phyloP scores from a whole-genome alignment of 2,113 vertebrate species.

The Nanorana parkeri region DNA sequence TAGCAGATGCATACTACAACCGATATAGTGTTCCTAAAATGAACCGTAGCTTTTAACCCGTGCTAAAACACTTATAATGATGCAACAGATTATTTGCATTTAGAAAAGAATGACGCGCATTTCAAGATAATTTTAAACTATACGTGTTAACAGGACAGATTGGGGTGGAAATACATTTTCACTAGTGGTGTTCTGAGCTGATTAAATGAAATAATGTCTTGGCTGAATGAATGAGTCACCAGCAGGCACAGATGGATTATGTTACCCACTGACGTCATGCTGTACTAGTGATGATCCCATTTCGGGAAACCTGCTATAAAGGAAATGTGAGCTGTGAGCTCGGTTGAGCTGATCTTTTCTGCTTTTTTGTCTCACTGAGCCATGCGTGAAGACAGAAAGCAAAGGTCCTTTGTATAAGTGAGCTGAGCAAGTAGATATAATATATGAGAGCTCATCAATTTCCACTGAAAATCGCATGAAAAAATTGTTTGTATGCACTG shows the following conservation, averaged over 20 bases:
- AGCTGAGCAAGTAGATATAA: not conserved
- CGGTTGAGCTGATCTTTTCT: constrained; percentile 14
- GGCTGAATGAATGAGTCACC: constrained; percentile 41
- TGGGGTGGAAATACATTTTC: constrained; percentile 24
- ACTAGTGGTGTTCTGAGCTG: constrained; percentile 1
- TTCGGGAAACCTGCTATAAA: constrained; percentile 25
- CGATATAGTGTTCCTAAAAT: too few relatives aligned
- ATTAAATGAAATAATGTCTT: constrained; percentile 41
- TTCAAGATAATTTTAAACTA: not conserved
- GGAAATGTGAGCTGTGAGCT: constrained; percentile 33
- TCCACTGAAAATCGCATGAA: not conserved
- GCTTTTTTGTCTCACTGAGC: not conserved
- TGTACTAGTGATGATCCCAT: constrained; percentile 46
- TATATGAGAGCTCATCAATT: not conserved
- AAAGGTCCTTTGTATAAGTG: not conserved
- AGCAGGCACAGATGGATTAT: constrained; percentile 47
- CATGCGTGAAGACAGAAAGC: constrained; percentile 5
- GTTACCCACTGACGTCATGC: constrained; percentile 44
- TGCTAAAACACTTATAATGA: too few relatives aligned
- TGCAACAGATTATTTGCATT: too few relatives aligned
- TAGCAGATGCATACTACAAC: too few relatives aligned
- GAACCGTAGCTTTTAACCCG: too few relatives aligned
- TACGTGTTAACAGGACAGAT: not conserved
- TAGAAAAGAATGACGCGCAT: not conserved
- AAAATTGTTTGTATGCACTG: not conserved